Evolutionary conservation across 1,140 invertebrate species (phyloP), one percentile per base, ranked within the genome.

Genomic region (Euglossa dilemma): DNA sequence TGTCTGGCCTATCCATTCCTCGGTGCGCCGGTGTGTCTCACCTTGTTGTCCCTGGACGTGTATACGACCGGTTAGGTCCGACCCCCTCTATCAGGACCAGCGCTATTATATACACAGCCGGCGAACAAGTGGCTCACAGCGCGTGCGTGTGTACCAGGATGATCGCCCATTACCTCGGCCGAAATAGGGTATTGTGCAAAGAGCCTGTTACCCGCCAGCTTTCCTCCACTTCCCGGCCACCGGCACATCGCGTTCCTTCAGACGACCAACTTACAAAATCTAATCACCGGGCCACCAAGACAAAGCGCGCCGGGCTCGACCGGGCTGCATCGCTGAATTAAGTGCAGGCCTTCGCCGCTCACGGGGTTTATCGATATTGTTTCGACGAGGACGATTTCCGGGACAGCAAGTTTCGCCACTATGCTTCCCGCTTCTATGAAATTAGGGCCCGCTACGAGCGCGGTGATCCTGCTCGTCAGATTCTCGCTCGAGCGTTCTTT

Each of bases 1-100:
- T 93, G 91, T 92, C 91, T 88, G 80, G 83, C 83, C 89, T 91
- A 85, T 91, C 87, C 88, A 89, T 89, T 90, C 61, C 86, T 76
- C 82, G 59, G 74, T 87, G 75, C 80, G 77, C 56, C 70, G 28
- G 45, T 23, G 79, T 75, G 82, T 75, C 80, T 88, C 85, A 83
- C 71, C 79, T 87, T 84, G 85, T 86, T 87, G 87, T 87, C 61
- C 84, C 71, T 80, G 43, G 80, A 80, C 80, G 81, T 87, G 82
- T 87, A 85, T 87, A 84, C 86, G 70, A 36, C 59, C 57, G 64
- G 75, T 70, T 57, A 63, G 70, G 6, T 56, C 61, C 61, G 36
- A 54, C 45, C 54, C n/a, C 69, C 43, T 14, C 23, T 78, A 84
- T 78, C 77, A 76, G 18, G 25, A 63, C 50, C n/a, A 43, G 25